Base-by-base conservation (phyloP, 2,888 invertebrate genomes). In the Leuctra nigra region DNA sequence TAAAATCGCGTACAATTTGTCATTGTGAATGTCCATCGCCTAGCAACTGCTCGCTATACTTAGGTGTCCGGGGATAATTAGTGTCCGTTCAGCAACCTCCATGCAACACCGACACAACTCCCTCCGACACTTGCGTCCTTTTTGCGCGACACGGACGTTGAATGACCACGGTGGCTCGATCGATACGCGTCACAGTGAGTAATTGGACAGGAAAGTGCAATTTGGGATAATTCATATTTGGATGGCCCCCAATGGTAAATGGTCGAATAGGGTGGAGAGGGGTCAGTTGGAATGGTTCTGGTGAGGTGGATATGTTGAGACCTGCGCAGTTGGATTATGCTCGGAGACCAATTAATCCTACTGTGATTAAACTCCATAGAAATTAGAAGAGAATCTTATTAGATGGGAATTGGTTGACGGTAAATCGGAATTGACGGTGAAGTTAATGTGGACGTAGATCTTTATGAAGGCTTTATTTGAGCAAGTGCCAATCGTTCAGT, bases 131-230 rank as follows among this genome's bases (percentile, higher is more conserved):
- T 50, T 50, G 50, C 11, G 29, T 2, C 35, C 11, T 35, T 50
- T 33, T 50, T 33, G 50, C 35, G 9, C 50, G 3, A 4, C 7
- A 6, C 35, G 33, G n/a, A 18, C 4, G 33, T 14, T 1, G 50
- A 57, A 55, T 55, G 50, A 54, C 58, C 59, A 36, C 44, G 46
- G n/a, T 41, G 13, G 22, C n/a, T 44, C 44, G 55, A 57, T 59
- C 59, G 59, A 59, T 59, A 53, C 47, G 57, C 52, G 57, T 55
- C 59, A 60, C 46, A 33, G 57, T 60, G 60, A 60, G 58, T 60
- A 60, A 60, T 58, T 60, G 60, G 50, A 60, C 60, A 60, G 56
- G 58, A 54, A 58, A 58, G 60, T 58, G 60, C 60, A 58, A 58
- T 58, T 56, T 54, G 44, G 58, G 54, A 56, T 58, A 60, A 58